A percentile compares a stretch with the other conserved stretches of the same genome.
Evolutionary conservation across 2,888 invertebrate genomes (phyloP).

Genomic region (Drosophila mimica): DNA sequence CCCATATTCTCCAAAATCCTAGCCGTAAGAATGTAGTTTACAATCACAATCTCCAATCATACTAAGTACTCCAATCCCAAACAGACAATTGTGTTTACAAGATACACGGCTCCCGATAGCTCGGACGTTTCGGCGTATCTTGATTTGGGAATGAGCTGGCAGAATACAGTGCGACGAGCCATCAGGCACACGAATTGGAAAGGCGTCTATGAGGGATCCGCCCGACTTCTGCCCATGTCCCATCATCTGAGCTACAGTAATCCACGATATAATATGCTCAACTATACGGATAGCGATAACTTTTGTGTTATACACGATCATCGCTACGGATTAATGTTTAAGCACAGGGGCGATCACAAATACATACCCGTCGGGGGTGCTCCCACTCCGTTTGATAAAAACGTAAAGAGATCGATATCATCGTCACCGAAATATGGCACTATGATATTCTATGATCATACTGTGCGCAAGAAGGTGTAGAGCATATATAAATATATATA

Average conservation of each 20-base stretch:
- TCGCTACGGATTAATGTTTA: constrained; percentile 90
- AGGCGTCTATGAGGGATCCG: constrained; percentile 89
- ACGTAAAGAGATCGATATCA: constrained; percentile 88
- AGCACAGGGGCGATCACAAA: constrained; percentile 92
- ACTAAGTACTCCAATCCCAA: neutral
- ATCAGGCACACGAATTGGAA: constrained; percentile 88
- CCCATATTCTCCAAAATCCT: constrained; percentile 90
- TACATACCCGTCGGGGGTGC: constrained; percentile 90
- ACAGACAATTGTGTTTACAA: constrained; percentile 92
- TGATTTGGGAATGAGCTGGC: constrained; percentile 87
- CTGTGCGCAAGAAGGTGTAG: constrained; percentile 87
- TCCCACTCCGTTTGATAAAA: constrained; percentile 86
- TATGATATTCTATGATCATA: constrained; percentile 92
- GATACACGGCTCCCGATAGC: constrained; percentile 87
- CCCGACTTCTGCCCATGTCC: constrained; percentile 88
- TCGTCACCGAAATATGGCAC: constrained; percentile 89
- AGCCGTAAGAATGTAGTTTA: constrained; percentile 85
- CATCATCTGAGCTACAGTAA: constrained; percentile 90
- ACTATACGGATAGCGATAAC: constrained; percentile 91
- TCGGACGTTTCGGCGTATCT: constrained; percentile 94
- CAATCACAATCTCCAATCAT: neutral
- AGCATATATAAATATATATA: neutral
- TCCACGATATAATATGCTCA: constrained; percentile 90
- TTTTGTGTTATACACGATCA: constrained; percentile 91
- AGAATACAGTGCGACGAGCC: constrained; percentile 53